Base-by-base conservation (phyloP, 2,888 invertebrate species). In the Itoplectis maculator region DNA sequence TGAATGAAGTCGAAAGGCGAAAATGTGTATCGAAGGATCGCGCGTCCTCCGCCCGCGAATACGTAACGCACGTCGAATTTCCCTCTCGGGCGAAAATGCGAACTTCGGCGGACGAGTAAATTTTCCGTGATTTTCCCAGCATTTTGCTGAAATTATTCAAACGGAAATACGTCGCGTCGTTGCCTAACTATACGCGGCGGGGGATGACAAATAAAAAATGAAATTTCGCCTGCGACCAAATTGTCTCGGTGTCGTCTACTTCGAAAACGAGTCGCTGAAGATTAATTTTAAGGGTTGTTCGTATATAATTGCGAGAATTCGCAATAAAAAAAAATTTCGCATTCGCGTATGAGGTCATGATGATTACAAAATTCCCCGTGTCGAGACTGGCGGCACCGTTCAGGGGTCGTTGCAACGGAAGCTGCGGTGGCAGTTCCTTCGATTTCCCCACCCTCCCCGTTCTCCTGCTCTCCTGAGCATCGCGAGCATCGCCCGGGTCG, bases 391-490 rank as follows among this genome's bases (percentile, higher is more conserved):
- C n/a, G n/a, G 29, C 66, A 13, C 66, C 29, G 9, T n/a, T n/a
- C 7, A 18, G 40, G 59, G 79, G 45, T 80, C 69, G 80, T 69
- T 75, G 80, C 47, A 75, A 74, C 80, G 80, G 75, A 80, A 75
- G 45, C 75, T 47, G 56, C 11, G 40, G 63, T 42, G 45, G 69
- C 69, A 61, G n/a, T 80, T 80, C 69, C 51, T 69, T 23, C 51
- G 18, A 29, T 37, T 66, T 40, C 18, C 63, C n/a, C 23, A 23
- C 40, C 8, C 40, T 47, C 18, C 63, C n/a, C 23, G 23, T 29
- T 8, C 40, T 47, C 7, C 8, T 15, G 8, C 56, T 23, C 56
- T 4, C 11, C 13, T 35, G n/a, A 63, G 15, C 11, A n/a, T 18
- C 18, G 9, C 29, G 35, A 37, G 59, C 0, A 65, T 7, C 56